These are phyloP conservation scores for Scotopteryx bipunctaria DNA, from an alignment of 2,888 invertebrate species.

Conservation along the genomic window DNA sequence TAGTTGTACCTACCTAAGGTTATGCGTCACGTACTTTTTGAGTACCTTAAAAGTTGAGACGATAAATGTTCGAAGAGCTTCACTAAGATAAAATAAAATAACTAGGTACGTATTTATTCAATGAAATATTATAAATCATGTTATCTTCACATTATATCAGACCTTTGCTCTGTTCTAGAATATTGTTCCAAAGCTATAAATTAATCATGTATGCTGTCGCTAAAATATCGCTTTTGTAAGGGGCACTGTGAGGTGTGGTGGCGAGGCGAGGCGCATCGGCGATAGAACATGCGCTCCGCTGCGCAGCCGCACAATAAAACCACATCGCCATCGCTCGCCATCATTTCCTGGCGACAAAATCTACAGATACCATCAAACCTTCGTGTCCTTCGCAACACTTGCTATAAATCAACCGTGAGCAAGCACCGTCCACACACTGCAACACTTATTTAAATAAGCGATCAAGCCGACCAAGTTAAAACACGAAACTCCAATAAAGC, in stretches of 20 bases:
- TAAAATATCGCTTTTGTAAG: slow-evolving; percentile 76
- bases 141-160: slow-evolving; percentile 75
- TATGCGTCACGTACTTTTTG: too few species aligned
- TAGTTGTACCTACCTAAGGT: slow-evolving; percentile 34
- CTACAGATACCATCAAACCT: slow-evolving; percentile 74
- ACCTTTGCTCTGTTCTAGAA: slow-evolving; percentile 65
- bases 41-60: too few species aligned
- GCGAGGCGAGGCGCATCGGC: slow-evolving; percentile 56
- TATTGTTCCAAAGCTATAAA: slow-evolving; percentile 76
- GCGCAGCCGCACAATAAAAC: slow-evolving; percentile 68
- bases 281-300: slow-evolving; percentile 62
- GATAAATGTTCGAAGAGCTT: background rate
- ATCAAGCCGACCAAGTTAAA: slow-evolving; percentile 65
- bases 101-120: too few species aligned
- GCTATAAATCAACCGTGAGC: slow-evolving; percentile 71
- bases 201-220: slow-evolving; percentile 82
- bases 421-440: slow-evolving; percentile 48
- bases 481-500: slow-evolving; percentile 78
- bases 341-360: slow-evolving; percentile 80
- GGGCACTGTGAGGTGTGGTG: slow-evolving; percentile 43
- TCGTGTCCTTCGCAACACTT: slow-evolving; percentile 58
- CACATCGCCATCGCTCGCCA: slow-evolving; percentile 52
- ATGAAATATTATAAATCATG: slow-evolving; percentile 68
- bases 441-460: slow-evolving; percentile 74
- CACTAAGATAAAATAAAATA: background rate